Conservation (phyloP, 2,113 vertebrate genomes). For the Hirundichthys speculiger region DNA sequence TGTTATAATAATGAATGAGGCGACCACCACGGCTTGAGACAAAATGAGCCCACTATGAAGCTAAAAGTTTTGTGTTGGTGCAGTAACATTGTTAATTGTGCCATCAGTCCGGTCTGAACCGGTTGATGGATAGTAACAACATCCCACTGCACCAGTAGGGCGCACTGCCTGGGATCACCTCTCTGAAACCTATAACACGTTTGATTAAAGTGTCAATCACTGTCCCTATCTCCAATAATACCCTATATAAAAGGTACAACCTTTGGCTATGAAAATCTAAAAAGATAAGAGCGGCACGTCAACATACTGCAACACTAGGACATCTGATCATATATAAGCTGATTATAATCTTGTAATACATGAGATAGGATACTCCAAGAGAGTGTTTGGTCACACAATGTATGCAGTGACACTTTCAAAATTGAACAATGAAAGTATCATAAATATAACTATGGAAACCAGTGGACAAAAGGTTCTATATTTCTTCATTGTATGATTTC, state of each 20-base stretch:
- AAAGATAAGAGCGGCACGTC: not conserved
- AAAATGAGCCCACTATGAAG: no score
- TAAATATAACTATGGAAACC: no score
- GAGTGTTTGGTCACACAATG: not conserved
- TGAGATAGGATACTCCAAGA: not conserved
- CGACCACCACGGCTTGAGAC: no score
- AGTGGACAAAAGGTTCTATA: no score
- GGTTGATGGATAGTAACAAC: conserved; percentile 52
- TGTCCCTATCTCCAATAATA: not conserved
- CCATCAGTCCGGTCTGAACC: conserved; percentile 68
- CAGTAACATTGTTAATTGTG: conserved; percentile 33
- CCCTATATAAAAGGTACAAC: not conserved
- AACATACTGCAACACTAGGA: conserved; percentile 1
- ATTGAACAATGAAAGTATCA: no score
- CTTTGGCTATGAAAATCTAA: not conserved
- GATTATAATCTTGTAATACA: not conserved
- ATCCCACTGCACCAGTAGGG: conserved; percentile 35
- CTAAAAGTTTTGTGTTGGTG: not conserved
- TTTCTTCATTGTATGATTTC: no score
- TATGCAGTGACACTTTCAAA: not conserved
- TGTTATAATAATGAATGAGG: no score
- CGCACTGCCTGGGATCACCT: conserved; percentile 12
- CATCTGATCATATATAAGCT: no score
- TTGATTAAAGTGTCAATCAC: not conserved
- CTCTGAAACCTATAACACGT: no score